These are phyloP conservation scores for Orthonyx spaldingii DNA, from an alignment of 2,113 vertebrate genomes.

Conservation along the genomic window DNA sequence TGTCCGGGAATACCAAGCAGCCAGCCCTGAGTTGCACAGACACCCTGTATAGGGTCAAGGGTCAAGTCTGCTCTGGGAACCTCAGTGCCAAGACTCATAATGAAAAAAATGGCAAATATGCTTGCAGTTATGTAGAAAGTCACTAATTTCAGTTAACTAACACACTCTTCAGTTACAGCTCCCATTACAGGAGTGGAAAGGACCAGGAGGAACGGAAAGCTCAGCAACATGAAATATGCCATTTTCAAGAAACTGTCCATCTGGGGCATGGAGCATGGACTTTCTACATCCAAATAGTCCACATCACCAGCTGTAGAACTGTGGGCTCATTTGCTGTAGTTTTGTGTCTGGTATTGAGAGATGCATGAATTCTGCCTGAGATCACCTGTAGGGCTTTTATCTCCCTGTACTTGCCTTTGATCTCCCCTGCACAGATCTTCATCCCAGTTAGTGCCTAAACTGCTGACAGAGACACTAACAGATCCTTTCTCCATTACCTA, in stretches of 20 bases:
- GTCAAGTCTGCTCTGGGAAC: background rate
- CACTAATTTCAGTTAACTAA: background rate
- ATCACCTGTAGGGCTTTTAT: background rate
- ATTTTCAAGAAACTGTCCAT: background rate
- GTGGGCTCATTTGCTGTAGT: background rate
- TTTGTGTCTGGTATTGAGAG: background rate
- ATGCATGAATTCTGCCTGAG: background rate
- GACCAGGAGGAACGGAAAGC: background rate
- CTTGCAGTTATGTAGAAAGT: background rate
- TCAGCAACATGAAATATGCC: background rate
- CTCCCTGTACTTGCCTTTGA: background rate
- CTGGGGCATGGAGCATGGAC: background rate
- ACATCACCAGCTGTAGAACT: background rate
- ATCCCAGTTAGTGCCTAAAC: background rate
- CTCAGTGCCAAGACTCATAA: background rate
- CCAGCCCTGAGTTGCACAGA: background rate
- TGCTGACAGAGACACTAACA: background rate
- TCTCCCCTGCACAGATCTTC: background rate
- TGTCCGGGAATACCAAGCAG: background rate
- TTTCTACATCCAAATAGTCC: background rate
- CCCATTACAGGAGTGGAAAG: background rate
- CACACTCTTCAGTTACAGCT: background rate
- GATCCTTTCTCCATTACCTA: background rate
- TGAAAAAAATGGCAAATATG: background rate
- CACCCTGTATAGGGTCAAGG: background rate